Percentiles rank a stretch among this genome's conserved stretches.
These are phyloP conservation scores for Rhabdophis nuchalis DNA, from an alignment of 2,797 vertebrate genomes.

Conservation along the genomic window DNA sequence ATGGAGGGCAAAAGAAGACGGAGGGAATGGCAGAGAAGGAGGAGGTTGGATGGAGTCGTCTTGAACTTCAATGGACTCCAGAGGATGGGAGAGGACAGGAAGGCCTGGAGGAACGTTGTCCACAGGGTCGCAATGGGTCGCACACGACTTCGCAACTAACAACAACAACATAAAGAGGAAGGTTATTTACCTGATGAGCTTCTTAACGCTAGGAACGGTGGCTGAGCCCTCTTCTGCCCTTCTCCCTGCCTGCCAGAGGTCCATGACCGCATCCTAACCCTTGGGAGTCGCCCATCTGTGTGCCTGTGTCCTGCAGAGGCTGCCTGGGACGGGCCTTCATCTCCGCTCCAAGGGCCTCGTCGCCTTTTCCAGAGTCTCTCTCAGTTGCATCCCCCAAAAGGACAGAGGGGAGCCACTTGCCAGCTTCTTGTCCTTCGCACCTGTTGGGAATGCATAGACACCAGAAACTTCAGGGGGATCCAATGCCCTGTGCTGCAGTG, in stretches of 20 bases:
- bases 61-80: too few species aligned
- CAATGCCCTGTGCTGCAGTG: neutral
- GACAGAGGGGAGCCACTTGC: neutral
- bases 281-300: neutral
- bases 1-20: too few species aligned
- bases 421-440: neutral
- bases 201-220: neutral
- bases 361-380: neutral
- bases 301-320: neutral
- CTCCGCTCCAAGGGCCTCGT: neutral
- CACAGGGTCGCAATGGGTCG: too few species aligned
- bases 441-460: neutral
- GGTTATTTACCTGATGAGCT: neutral
- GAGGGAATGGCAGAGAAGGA: too few species aligned
- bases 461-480: neutral
- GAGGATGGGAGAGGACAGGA: too few species aligned
- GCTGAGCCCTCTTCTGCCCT: neutral
- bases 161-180: neutral
- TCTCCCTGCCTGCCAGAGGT: neutral
- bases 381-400: neutral
- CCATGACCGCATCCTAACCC: neutral
- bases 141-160: too few species aligned
- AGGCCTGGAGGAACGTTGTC: too few species aligned
- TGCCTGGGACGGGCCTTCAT: neutral
- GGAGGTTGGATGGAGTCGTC: too few species aligned